Evolutionary conservation across 1,140 invertebrate genomes (phyloP).

Genomic region (Drosophila asahinai): DNA sequence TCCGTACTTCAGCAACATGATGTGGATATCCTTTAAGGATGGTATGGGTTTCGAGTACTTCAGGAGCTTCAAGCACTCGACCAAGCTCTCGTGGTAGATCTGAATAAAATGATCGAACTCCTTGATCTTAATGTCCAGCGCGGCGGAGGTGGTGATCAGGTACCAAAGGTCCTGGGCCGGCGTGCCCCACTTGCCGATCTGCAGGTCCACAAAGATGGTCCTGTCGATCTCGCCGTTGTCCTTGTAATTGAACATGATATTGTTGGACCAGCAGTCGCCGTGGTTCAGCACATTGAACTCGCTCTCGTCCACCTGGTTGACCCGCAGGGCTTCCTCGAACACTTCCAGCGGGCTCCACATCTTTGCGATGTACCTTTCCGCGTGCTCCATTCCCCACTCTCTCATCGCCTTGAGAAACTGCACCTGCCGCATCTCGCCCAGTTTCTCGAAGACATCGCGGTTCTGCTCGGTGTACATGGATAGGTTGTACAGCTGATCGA

Average conservation of each 20-base stretch:
- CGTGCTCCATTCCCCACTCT: constrained; percentile 52
- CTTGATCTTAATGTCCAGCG: constrained; percentile 58
- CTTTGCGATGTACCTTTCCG: constrained; percentile 50
- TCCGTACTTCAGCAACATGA: constrained; percentile 62
- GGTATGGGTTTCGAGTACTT: constrained; percentile 64
- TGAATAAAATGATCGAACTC: constrained; percentile 73
- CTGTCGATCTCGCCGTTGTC: constrained; percentile 74
- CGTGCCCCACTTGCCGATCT: constrained; percentile 65
- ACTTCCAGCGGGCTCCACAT: background rate
- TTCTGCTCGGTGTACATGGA: constrained; percentile 52
- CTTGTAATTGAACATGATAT: constrained; percentile 85
- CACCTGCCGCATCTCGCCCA: constrained; percentile 31
- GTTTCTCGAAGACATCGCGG: constrained; percentile 37
- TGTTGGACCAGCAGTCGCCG: constrained; percentile 86
- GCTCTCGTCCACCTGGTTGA: constrained; percentile 74
- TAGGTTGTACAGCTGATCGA: constrained; percentile 30
- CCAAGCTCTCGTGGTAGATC: constrained; percentile 65
- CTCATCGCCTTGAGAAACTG: constrained; percentile 48
- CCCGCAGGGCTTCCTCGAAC: constrained; percentile 21
- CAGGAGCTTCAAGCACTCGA: constrained; percentile 53
- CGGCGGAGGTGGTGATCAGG: constrained; percentile 56
- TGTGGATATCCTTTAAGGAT: constrained; percentile 56
- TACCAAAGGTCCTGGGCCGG: constrained; percentile 73
- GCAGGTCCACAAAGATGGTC: constrained; percentile 65
- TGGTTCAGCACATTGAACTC: constrained; percentile 88